Conservation (phyloP, 2,113 vertebrate species). For the Petrocephalus zakoni region DNA sequence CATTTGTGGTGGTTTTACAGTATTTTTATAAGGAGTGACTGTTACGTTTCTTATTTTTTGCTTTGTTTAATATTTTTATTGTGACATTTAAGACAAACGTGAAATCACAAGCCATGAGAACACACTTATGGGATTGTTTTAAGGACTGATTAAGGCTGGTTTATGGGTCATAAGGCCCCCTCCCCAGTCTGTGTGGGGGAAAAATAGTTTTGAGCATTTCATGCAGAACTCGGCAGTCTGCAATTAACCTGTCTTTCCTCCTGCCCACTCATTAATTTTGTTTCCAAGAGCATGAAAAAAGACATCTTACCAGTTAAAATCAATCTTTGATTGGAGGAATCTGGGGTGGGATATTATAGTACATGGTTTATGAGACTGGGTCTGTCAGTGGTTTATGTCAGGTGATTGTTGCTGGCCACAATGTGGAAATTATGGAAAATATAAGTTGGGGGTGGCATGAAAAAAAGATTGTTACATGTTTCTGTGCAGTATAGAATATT, state of each 20-base stretch:
- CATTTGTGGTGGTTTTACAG: conserved; percentile 38
- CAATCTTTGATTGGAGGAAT: not conserved
- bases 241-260: not conserved
- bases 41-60: conserved; percentile 32
- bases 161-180: not conserved
- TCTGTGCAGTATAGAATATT: not conserved
- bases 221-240: conserved; percentile 28
- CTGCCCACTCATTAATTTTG: not conserved
- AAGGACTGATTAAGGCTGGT: not conserved
- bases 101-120: not conserved
- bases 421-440: not conserved
- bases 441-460: not conserved
- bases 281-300: not conserved
- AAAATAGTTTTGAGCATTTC: conserved; percentile 13
- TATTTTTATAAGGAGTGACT: conserved; percentile 24
- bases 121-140: conserved; percentile 1
- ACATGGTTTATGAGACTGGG: not conserved
- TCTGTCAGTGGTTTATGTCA: not conserved
- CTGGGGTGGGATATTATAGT: not conserved
- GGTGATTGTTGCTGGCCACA: not conserved
- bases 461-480: not conserved
- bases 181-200: not conserved
- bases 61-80: conserved; percentile 40
- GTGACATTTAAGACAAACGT: conserved; percentile 23
- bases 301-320: not conserved